Conservation (phyloP, 2,113 vertebrate genomes). For the Rana temporaria region DNA sequence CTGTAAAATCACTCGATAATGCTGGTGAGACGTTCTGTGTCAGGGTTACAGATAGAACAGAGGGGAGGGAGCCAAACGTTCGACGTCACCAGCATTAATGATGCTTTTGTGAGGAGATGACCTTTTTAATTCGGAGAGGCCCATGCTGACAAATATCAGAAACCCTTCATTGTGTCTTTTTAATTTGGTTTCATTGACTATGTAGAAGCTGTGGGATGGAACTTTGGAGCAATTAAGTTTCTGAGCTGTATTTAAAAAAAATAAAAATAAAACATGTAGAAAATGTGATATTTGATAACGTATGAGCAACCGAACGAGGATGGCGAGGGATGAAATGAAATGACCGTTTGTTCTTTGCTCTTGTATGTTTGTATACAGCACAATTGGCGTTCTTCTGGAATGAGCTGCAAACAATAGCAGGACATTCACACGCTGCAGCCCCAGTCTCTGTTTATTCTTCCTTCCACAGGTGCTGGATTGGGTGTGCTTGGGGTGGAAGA, state of each 20-base stretch:
- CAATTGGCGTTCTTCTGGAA: constrained; percentile 36
- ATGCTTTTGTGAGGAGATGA: constrained; percentile 29
- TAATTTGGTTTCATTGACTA: too few species aligned
- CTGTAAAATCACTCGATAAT: not conserved
- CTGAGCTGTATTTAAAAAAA: too few species aligned
- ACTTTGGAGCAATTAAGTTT: too few species aligned
- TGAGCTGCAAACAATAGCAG: constrained; percentile 26
- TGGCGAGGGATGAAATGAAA: too few species aligned
- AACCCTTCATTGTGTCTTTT: too few species aligned
- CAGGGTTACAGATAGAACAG: not conserved
- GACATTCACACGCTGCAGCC: not conserved
- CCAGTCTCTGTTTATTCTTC: not conserved
- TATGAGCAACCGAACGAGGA: too few species aligned
- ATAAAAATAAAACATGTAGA: too few species aligned
- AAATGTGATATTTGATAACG: too few species aligned
- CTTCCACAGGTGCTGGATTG: constrained; percentile 17
- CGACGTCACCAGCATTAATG: constrained; percentile 23
- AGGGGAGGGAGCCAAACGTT: not conserved
- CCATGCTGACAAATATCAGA: constrained; percentile 1
- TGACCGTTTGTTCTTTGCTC: not conserved
- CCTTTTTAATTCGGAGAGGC: constrained; percentile 8
- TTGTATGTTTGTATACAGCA: constrained; percentile 21
- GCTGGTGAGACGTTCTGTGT: not conserved
- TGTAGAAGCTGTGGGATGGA: too few species aligned
- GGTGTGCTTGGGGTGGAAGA: not conserved